Percentiles rank a stretch among this genome's conserved stretches.
These are phyloP conservation scores for Meles meles DNA, from an alignment of 2,113 vertebrate genomes.

Conservation along the genomic window DNA sequence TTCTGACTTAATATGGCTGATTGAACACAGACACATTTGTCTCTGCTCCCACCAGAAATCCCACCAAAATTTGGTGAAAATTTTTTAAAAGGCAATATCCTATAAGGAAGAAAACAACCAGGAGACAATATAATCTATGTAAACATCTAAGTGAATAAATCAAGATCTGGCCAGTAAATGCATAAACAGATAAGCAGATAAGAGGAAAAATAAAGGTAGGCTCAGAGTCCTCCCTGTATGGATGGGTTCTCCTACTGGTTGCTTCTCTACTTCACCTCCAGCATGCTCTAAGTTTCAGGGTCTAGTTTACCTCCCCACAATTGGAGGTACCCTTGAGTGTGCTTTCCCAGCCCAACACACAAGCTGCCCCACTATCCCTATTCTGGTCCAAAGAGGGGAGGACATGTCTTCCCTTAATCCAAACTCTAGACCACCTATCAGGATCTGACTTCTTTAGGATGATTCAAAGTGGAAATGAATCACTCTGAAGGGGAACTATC, in stretches of 20 bases:
- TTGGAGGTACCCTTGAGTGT: neutral
- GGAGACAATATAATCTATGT: neutral
- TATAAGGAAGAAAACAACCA: neutral
- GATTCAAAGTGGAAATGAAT: neutral
- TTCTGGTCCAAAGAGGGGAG: neutral
- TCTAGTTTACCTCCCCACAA: neutral
- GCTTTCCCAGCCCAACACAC: neutral
- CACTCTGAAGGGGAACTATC: neutral
- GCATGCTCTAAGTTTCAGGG: neutral
- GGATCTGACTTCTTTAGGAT: neutral
- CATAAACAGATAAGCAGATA: neutral
- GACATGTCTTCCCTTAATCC: neutral
- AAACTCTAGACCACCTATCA: neutral
- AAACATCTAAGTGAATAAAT: neutral
- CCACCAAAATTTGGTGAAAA: neutral
- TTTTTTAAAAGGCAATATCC: neutral
- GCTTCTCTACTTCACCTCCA: neutral
- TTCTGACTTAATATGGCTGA: neutral
- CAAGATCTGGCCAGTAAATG: neutral
- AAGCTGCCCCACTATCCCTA: too few species aligned
- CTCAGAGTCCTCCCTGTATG: too few species aligned
- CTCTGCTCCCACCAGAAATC: neutral
- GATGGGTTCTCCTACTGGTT: neutral
- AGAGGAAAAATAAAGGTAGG: neutral
- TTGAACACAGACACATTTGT: neutral